phyloP scores from a whole-genome alignment of 1,140 invertebrate species.

The Archivesica marissinica region DNA sequence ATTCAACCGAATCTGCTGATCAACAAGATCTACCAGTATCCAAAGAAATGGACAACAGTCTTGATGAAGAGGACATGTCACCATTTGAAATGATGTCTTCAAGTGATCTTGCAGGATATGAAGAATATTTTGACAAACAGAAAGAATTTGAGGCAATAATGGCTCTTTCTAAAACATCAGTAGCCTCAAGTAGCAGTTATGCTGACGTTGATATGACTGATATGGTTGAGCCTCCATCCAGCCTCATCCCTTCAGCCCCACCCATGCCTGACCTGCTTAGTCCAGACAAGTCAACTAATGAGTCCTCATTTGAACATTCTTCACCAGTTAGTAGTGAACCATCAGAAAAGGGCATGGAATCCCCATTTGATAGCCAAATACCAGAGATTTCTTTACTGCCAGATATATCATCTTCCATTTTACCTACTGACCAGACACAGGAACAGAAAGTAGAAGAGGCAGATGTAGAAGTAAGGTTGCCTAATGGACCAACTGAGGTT shows the following conservation, averaged over 20 bases:
- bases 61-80: constrained; percentile 74
- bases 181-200: constrained; percentile 67
- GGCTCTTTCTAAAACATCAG: constrained; percentile 58
- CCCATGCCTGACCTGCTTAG: constrained; percentile 58
- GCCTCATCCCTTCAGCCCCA: constrained; percentile 60
- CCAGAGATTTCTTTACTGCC: not conserved
- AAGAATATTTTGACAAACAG: constrained; percentile 65
- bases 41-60: constrained; percentile 16
- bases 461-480: constrained; percentile 61
- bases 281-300: constrained; percentile 64
- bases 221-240: constrained; percentile 24
- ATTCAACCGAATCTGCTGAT: constrained; percentile 74
- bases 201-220: constrained; percentile 62
- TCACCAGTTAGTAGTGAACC: constrained; percentile 77
- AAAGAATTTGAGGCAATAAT: constrained; percentile 62
- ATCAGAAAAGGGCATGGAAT: constrained; percentile 73
- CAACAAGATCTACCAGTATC: constrained; percentile 72
- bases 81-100: constrained; percentile 84
- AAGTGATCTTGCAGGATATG: constrained; percentile 79
- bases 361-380: constrained; percentile 66
- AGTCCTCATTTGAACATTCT: constrained; percentile 77
- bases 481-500: constrained; percentile 86
- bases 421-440: constrained; percentile 8
- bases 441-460: constrained; percentile 10
- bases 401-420: constrained; percentile 15